Percentiles rank a stretch among this genome's conserved stretches.
Conservation (phyloP, 2,888 invertebrate genomes). For the Lathronympha strigana region DNA sequence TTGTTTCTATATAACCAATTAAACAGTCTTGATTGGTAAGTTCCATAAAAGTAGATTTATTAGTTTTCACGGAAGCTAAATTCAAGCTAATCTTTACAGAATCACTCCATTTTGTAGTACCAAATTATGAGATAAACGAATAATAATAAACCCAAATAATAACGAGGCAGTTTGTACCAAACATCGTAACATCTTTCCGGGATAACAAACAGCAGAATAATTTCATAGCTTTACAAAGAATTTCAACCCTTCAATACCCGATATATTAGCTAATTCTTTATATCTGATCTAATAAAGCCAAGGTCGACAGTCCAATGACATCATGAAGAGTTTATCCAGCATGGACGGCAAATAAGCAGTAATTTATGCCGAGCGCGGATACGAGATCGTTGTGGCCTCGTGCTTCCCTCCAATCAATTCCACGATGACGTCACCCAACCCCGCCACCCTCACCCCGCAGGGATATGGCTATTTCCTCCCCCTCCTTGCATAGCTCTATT, state of each 20-base stretch:
- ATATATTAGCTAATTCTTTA: constrained; percentile 39
- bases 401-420: constrained; percentile 80
- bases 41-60: no score
- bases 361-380: constrained; percentile 71
- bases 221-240: constrained; percentile 24
- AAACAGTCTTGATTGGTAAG: no score
- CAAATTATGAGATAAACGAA: background rate
- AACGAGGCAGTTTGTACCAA: background rate
- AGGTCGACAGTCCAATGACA: constrained; percentile 39
- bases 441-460: constrained; percentile 53
- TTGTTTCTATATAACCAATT: no score
- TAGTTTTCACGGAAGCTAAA: no score
- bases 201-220: constrained; percentile 19
- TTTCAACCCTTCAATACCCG: constrained; percentile 8
- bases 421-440: constrained; percentile 72
- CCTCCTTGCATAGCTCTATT: constrained; percentile 64
- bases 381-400: constrained; percentile 72
- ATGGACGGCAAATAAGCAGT: constrained; percentile 64
- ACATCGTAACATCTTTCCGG: constrained; percentile 11
- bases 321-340: constrained; percentile 39
- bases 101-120: no score
- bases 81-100: no score
- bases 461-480: constrained; percentile 70
- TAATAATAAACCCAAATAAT: constrained; percentile 2
- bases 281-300: constrained; percentile 38